Base-by-base conservation (phyloP, 2,797 vertebrate species). In the Tinamus major region DNA sequence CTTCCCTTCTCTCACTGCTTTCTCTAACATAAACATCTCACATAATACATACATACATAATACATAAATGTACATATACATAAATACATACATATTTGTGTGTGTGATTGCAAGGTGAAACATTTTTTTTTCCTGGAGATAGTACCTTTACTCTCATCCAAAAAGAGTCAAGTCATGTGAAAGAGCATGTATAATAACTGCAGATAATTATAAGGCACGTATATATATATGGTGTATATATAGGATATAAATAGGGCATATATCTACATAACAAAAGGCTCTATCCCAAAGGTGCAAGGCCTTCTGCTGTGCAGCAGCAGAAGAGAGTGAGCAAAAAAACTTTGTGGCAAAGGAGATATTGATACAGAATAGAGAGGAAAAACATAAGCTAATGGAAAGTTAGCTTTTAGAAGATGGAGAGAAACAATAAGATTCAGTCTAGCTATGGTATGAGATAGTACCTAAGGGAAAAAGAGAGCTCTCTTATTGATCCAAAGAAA, bases 11-110 rank as follows among this genome's bases (percentile, higher is more conserved):
- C 13, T 77, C 41, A 56, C 1, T 13, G 18, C 8, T 33, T 26
- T 5, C 29, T 84, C 44, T 37, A 49, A 65, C 0, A 1, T 23
- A 74, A 49, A 31, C 3, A 39, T 24, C 39, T 56, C 53, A 0
- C 59, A 61, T n/a, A 56, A 56, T 56, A 20, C 55, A n/a, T 56
- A 56, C 31, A 24, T 62, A 24, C 8, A 20, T 19, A 75, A 0
- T 68, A 64, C 16, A 8, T 20, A 48, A 59, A 81, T 62, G 15
- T 9, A 23, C 21, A 70, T 0, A 0, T 68, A 69, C 21, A 9
- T 19, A 48, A 53, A 81, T 65, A 44, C 10, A 9, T 20, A 20
- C 18, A 6, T 44, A 39, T 39, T 48, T 5, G 5, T 35, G 13
- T 20, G 56, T n/a, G 26, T 9, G 18, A 13, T 6, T 68, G 26